Conservation (phyloP, 2,888 invertebrate genomes). For the Smittia aterrima region DNA sequence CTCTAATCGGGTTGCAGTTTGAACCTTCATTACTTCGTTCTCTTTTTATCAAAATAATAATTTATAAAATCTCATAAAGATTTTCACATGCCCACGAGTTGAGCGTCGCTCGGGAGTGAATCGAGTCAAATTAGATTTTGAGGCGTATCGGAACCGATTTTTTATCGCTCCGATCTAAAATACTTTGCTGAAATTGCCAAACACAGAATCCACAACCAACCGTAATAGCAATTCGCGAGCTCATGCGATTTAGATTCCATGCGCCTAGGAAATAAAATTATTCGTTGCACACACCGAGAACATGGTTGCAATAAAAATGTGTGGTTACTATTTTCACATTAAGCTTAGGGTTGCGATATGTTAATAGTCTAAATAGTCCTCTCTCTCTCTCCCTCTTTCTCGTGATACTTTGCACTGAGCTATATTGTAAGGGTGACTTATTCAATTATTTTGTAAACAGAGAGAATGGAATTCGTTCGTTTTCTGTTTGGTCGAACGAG, state of each 20-base stretch:
- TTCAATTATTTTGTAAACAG: slow-evolving; percentile 8
- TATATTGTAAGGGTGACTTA: slow-evolving; percentile 33
- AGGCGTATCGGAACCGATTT: slow-evolving; percentile 35
- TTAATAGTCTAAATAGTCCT: slow-evolving; percentile 29
- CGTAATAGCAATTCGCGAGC: neutral
- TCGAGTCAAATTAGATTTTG: slow-evolving; percentile 33
- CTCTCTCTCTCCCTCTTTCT: too few relatives aligned
- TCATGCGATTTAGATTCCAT: neutral
- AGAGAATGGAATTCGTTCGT: slow-evolving; percentile 6
- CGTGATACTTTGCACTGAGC: neutral
- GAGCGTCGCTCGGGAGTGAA: slow-evolving; percentile 29
- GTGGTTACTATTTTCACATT: slow-evolving; percentile 39
- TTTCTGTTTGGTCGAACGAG: neutral
- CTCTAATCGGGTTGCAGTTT: slow-evolving; percentile 14
- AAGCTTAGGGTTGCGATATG: slow-evolving; percentile 24
- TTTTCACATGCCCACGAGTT: neutral
- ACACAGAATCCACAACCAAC: neutral
- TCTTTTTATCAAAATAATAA: slow-evolving; percentile 19
- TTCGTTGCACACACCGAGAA: slow-evolving; percentile 12
- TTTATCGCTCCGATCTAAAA: slow-evolving; percentile 15
- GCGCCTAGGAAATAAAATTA: neutral
- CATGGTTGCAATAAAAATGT: slow-evolving; percentile 32
- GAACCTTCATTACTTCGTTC: neutral
- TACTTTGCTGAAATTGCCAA: neutral
- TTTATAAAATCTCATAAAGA: slow-evolving; percentile 1